phyloP scores from a whole-genome alignment of 2,113 vertebrate species.

The rat (Rattus norvegicus) region DNA sequence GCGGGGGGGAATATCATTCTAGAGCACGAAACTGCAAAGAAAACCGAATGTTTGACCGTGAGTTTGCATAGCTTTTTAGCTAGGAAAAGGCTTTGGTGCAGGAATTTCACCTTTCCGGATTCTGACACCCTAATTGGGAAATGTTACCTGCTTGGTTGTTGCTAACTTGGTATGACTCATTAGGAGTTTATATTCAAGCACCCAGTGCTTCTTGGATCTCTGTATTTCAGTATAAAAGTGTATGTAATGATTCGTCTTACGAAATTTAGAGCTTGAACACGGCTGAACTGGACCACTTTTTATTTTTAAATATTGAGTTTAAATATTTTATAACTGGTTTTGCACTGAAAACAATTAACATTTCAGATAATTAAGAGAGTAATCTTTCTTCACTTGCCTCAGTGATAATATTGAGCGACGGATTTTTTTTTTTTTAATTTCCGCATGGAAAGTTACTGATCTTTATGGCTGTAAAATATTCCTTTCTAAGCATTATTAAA shows the following conservation, averaged over 20 bases:
- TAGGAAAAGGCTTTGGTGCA: constrained; percentile 71
- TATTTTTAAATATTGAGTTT: constrained; percentile 82
- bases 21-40: constrained; percentile 72
- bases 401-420: constrained; percentile 77
- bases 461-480: constrained; percentile 80
- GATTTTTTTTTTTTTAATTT: constrained; percentile 79
- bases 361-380: constrained; percentile 77
- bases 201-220: constrained; percentile 76
- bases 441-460: constrained; percentile 80
- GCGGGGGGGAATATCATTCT: constrained; percentile 37
- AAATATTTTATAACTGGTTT: constrained; percentile 79
- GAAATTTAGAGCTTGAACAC: constrained; percentile 71
- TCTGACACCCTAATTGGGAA: constrained; percentile 75
- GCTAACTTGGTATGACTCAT: constrained; percentile 81
- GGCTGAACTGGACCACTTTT: constrained; percentile 77
- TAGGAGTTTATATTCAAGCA: constrained; percentile 82
- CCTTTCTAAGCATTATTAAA: constrained; percentile 79
- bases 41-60: constrained; percentile 61
- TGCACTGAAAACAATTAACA: constrained; percentile 79
- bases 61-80: constrained; percentile 74
- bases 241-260: constrained; percentile 80
- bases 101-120: constrained; percentile 73
- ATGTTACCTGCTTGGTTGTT: constrained; percentile 82
- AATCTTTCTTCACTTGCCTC: constrained; percentile 79
- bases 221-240: constrained; percentile 79